Base-by-base conservation (phyloP, 2,113 vertebrate genomes). In the Daboia siamensis region DNA sequence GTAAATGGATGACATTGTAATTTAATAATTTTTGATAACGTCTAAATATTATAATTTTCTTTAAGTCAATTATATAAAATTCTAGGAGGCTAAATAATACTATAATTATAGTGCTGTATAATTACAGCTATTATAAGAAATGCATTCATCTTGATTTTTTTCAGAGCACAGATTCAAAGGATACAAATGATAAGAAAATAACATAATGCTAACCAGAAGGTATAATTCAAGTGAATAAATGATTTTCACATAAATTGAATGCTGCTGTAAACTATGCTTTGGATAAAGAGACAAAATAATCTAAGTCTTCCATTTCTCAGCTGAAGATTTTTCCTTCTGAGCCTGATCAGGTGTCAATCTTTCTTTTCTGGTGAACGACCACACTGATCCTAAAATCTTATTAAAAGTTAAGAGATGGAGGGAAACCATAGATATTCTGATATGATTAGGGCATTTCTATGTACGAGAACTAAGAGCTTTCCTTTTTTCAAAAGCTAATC, bases 21-120 rank as follows among this genome's bases (percentile, higher is more conserved):
- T 44, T 55, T 74, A 92, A 1, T 90, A 44, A 86, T n/a, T 89
- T 95, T 95, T 93, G 55, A 54, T 89, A 74, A 29, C 29, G 0
- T 56, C 24, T 91, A 29, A 85, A 3, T 46, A 87, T 94, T 92
- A 51, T 90, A 84, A 89, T 21, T n/a, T 80, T 4, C 52, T 95
- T 87, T 89, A 90, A 89, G 29, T 89, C 89, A 91, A 64, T 51
- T 88, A 85, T 1, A 21, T 55, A 86, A 84, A 13, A 48, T 11
- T 15, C 11, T 48, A 44, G 24, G 93, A 91, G 29, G 93, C 55
- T 89, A 89, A 91, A 93, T 84, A 94, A 91, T 39, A 86, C 0
- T 0, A 91, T 39, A 87, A 84, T 61, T 94, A 52, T 4, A 29
- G 1, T 94, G 48, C 5, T 24, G 1, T 85, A 10, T 39, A 88